phyloP scores from a whole-genome alignment of 2,113 vertebrate species.

The Tor tambroides region DNA sequence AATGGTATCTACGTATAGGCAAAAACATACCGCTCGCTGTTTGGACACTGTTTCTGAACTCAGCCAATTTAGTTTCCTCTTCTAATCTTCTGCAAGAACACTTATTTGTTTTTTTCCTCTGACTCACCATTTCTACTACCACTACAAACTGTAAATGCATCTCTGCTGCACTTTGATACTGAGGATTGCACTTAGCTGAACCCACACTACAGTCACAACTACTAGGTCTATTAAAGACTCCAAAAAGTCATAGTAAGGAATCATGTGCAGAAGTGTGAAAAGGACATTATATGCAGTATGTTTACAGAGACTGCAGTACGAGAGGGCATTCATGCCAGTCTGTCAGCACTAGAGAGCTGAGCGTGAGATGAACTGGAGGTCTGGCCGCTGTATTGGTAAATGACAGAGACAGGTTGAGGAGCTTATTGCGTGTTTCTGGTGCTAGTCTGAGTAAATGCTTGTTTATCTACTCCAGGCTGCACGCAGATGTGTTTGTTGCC shows the following conservation, averaged over 20 bases:
- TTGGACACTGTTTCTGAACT: neutral
- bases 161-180: neutral
- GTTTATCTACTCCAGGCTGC: constrained; percentile 44
- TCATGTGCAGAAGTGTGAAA: neutral
- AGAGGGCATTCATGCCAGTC: neutral
- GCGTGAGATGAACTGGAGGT: neutral
- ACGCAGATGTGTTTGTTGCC: constrained; percentile 49
- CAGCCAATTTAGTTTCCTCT: neutral
- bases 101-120: neutral
- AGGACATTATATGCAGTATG: too few relatives aligned
- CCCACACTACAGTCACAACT: neutral
- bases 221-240: neutral
- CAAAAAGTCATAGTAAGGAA: neutral
- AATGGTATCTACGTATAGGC: neutral
- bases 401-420: constrained; percentile 4
- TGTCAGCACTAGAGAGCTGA: neutral
- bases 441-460: constrained; percentile 29
- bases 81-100: neutral
- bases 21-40: neutral
- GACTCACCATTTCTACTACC: neutral
- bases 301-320: neutral
- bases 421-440: constrained; percentile 26
- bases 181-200: neutral
- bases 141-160: neutral
- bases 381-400: neutral